These are phyloP conservation scores for Drosophila bocqueti DNA, from an alignment of 1,140 invertebrate genomes.

Conservation along the genomic window DNA sequence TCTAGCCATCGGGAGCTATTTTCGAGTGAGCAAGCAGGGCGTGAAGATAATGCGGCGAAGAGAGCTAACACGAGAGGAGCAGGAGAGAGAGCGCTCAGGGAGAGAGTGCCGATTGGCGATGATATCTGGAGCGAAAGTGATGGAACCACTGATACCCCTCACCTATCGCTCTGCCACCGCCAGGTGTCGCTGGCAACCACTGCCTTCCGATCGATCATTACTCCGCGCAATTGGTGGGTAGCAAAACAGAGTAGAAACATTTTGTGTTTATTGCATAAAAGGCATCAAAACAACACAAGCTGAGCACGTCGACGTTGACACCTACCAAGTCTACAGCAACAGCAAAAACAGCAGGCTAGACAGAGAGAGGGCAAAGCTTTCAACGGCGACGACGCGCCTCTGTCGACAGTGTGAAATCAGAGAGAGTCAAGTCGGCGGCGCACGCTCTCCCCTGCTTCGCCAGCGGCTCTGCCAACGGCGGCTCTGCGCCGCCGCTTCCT, in stretches of 20 bases:
- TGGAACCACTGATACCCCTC: constrained; percentile 13
- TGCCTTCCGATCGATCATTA: constrained; percentile 8
- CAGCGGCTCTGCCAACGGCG: constrained; percentile 17
- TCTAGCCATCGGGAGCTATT: constrained; percentile 26
- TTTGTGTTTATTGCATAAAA: constrained; percentile 74
- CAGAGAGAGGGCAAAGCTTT: constrained; percentile 32
- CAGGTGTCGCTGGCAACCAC: not conserved
- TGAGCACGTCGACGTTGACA: constrained; percentile 50
- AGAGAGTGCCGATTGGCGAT: not conserved
- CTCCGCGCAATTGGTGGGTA: constrained; percentile 4
- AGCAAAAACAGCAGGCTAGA: constrained; percentile 2
- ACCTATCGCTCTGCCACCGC: not conserved
- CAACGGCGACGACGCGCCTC: constrained; percentile 15
- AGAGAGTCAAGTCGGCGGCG: constrained; percentile 28
- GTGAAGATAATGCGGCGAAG: constrained; percentile 32
- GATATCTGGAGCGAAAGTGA: not conserved
- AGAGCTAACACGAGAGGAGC: constrained; percentile 2
- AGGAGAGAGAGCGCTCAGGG: not conserved
- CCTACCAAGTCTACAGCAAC: constrained; percentile 6
- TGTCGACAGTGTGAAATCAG: constrained; percentile 18
- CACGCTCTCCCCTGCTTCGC: constrained; percentile 22
- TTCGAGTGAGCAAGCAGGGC: constrained; percentile 40
- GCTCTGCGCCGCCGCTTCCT: constrained; percentile 56
- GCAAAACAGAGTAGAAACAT: constrained; percentile 30
- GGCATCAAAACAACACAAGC: constrained; percentile 53